phyloP scores from a whole-genome alignment of 2,888 invertebrate species.

The Eupeodes latifasciatus region DNA sequence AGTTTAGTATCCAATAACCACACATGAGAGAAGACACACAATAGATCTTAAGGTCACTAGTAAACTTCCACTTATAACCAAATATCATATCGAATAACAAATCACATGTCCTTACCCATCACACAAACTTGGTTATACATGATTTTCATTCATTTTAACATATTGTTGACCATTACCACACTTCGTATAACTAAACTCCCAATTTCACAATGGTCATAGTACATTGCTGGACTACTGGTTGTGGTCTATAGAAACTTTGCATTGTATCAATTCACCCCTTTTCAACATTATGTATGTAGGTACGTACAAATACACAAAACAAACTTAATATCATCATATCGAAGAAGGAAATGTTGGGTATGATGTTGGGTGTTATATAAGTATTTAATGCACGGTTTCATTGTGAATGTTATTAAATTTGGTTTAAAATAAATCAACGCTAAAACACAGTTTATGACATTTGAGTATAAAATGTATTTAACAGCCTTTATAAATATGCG shows the following conservation, averaged over 20 bases:
- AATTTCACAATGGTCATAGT: background rate
- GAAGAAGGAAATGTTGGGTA: background rate
- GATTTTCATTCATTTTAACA: background rate
- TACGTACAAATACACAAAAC: slow-evolving; percentile 12
- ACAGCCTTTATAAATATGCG: no score
- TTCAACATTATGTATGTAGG: background rate
- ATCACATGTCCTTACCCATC: background rate
- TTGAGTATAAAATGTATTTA: no score
- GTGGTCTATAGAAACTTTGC: slow-evolving; percentile 62
- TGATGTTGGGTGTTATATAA: no score
- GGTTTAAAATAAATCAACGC: background rate
- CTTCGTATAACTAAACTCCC: background rate
- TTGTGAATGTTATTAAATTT: background rate
- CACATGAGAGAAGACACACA: no score
- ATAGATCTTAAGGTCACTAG: no score
- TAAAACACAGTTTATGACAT: no score
- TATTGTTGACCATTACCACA: slow-evolving; percentile 11
- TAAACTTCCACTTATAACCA: no score
- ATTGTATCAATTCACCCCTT: slow-evolving; percentile 52
- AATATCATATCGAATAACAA: background rate
- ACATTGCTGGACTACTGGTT: slow-evolving; percentile 22
- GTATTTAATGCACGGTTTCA: slow-evolving; percentile 6
- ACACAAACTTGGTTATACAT: background rate
- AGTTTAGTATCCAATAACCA: no score
- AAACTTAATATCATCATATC: background rate